Evolutionary conservation across 1,140 invertebrate species (phyloP).

Genomic region (Palaemon carinicauda): DNA sequence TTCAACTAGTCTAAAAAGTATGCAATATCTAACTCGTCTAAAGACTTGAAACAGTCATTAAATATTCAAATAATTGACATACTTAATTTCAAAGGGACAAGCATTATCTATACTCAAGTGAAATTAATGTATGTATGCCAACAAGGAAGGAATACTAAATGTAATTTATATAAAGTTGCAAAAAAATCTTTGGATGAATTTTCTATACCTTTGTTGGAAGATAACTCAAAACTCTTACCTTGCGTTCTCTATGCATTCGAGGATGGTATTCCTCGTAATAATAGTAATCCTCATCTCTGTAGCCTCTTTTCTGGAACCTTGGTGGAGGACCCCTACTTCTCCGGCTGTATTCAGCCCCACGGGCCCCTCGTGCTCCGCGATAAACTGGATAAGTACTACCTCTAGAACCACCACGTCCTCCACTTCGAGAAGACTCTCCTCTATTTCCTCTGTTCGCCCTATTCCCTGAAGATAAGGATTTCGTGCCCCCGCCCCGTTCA

Average conservation of each 20-base stretch:
- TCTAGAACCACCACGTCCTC: slow-evolving; percentile 33
- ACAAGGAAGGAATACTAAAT: too few species aligned
- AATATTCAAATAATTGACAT: too few species aligned
- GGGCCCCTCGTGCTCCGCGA: slow-evolving; percentile 18
- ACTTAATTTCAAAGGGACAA: too few species aligned
- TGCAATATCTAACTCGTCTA: too few species aligned
- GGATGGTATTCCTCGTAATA: slow-evolving; percentile 47
- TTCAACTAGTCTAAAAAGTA: too few species aligned
- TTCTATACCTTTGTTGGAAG: too few species aligned
- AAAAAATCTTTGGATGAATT: too few species aligned
- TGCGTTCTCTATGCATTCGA: slow-evolving; percentile 38
- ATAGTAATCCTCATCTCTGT: slow-evolving; percentile 47
- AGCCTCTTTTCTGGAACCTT: slow-evolving; percentile 46
- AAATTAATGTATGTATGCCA: too few species aligned
- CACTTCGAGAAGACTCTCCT: slow-evolving; percentile 41
- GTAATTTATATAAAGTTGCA: too few species aligned
- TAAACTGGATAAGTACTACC: slow-evolving; percentile 30
- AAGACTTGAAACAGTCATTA: too few species aligned
- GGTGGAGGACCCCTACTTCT: slow-evolving; percentile 49
- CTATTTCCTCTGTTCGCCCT: slow-evolving; percentile 30
- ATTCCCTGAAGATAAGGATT: slow-evolving; percentile 23
- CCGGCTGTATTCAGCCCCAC: slow-evolving; percentile 28
- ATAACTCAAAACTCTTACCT: too few species aligned
- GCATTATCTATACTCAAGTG: too few species aligned
- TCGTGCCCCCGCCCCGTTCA: slow-evolving; percentile 49